Percentiles rank a stretch among this genome's conserved stretches.
Conservation (phyloP, 2,797 vertebrate species). For the Poeciliopsis turneri region DNA sequence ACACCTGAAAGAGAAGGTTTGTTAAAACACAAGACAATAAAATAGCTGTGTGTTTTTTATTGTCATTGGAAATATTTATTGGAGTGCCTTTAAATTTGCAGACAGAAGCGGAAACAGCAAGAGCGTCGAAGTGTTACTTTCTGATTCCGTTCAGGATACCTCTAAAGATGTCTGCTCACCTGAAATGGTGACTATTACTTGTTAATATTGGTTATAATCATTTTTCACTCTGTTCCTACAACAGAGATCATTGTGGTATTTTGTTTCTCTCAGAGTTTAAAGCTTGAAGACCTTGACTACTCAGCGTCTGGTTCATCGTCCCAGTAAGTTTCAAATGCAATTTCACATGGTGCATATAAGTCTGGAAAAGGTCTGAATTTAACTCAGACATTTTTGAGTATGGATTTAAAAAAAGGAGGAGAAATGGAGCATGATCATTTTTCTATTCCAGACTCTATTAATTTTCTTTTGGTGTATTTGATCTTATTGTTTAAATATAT, state of each 20-base stretch:
- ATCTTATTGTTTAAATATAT: background rate
- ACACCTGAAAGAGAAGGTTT: conserved; percentile 66
- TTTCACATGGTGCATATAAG: background rate
- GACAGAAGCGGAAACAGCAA: conserved; percentile 53
- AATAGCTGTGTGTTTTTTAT: background rate
- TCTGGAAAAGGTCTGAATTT: background rate
- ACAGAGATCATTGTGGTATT: conserved; percentile 11
- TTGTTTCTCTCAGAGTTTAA: conserved; percentile 68
- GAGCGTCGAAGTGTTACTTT: conserved; percentile 44
- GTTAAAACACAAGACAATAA: background rate
- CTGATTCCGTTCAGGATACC: conserved; percentile 52
- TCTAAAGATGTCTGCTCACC: conserved; percentile 47
- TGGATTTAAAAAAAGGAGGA: background rate
- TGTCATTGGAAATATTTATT: conserved; percentile 2
- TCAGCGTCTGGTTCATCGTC: conserved; percentile 33
- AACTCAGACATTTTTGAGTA: background rate
- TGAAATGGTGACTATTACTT: conserved; percentile 45
- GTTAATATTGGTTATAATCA: background rate
- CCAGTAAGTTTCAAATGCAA: conserved; percentile 60
- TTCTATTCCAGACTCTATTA: background rate
- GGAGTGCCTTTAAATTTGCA: conserved; percentile 37
- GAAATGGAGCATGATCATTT: background rate
- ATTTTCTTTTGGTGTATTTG: background rate
- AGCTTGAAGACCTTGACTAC: conserved; percentile 69
- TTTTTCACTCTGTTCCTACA: background rate